Conservation (phyloP, 2,797 vertebrate species). For the Sebastes matsubarae region DNA sequence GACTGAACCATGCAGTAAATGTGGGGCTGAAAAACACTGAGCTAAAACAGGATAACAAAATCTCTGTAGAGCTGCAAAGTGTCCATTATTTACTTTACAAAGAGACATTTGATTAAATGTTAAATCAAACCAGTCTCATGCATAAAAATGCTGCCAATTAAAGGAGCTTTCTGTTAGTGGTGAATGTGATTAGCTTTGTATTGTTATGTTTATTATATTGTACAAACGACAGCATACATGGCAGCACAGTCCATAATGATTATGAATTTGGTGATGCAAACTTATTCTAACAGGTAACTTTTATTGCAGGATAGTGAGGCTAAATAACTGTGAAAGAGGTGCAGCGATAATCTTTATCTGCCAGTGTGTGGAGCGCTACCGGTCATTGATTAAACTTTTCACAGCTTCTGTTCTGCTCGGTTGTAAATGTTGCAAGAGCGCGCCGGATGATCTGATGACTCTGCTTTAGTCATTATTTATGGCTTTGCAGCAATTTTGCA, state of each 20-base stretch:
- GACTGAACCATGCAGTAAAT: neutral
- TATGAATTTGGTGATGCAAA: neutral
- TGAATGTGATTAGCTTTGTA: neutral
- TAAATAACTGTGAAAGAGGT: neutral
- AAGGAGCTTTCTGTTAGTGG: neutral
- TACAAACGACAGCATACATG: neutral
- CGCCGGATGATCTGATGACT: slow-evolving; percentile 8
- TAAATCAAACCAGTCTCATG: neutral
- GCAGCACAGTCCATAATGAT: neutral
- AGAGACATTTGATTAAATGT: neutral
- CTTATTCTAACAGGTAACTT: neutral
- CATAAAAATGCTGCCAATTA: neutral
- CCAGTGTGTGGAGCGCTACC: neutral
- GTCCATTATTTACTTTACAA: neutral
- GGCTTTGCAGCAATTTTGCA: slow-evolving; percentile 36
- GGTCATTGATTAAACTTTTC: neutral
- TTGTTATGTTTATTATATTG: neutral
- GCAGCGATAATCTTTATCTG: neutral
- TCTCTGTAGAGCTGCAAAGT: neutral
- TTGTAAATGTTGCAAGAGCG: slow-evolving; percentile 5
- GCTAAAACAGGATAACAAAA: neutral
- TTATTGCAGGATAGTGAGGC: neutral
- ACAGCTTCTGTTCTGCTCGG: slow-evolving; percentile 1
- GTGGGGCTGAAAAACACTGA: neutral
- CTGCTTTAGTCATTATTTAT: slow-evolving; percentile 45